Evolutionary conservation across 2,888 invertebrate species (phyloP).

Genomic region (Scaptomyza flava): DNA sequence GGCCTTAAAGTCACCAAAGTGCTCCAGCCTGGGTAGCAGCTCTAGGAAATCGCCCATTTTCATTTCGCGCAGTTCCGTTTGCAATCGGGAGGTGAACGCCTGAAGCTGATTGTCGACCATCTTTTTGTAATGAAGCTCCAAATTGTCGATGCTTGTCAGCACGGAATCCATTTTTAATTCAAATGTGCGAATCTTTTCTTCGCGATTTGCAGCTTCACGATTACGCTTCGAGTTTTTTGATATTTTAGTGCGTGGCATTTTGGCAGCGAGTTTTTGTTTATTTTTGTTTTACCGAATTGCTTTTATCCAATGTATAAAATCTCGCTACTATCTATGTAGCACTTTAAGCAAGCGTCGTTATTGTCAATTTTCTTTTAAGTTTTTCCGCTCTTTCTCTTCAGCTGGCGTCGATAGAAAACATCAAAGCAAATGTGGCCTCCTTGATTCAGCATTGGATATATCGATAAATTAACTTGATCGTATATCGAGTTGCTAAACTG

Average conservation of each 20-base stretch:
- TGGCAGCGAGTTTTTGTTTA: constrained; percentile 5
- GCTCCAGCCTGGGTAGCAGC: constrained; percentile 60
- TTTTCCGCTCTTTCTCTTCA: constrained; percentile 60
- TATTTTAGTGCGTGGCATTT: constrained; percentile 84
- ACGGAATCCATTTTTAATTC: constrained; percentile 77
- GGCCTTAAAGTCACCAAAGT: constrained; percentile 63
- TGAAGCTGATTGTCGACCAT: constrained; percentile 55
- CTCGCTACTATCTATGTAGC: constrained; percentile 1
- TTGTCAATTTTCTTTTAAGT: constrained; percentile 48
- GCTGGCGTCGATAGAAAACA: constrained; percentile 52
- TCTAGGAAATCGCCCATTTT: constrained; percentile 76
- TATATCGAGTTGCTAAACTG: neutral
- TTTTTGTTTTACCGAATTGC: neutral
- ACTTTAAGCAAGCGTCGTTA: constrained; percentile 27
- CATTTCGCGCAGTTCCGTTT: constrained; percentile 71
- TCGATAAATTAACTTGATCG: constrained; percentile 1
- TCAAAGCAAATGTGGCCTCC: neutral
- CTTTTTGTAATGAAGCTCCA: constrained; percentile 50
- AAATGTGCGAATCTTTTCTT: constrained; percentile 79
- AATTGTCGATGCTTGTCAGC: constrained; percentile 65
- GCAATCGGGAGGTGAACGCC: constrained; percentile 56
- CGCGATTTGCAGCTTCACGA: constrained; percentile 82
- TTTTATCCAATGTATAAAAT: neutral
- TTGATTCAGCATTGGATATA: neutral
- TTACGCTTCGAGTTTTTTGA: constrained; percentile 82